Evolutionary conservation across 2,797 vertebrate genomes (phyloP), one percentile per base, ranked within the genome.

Genomic region (Halcyon badia): DNA sequence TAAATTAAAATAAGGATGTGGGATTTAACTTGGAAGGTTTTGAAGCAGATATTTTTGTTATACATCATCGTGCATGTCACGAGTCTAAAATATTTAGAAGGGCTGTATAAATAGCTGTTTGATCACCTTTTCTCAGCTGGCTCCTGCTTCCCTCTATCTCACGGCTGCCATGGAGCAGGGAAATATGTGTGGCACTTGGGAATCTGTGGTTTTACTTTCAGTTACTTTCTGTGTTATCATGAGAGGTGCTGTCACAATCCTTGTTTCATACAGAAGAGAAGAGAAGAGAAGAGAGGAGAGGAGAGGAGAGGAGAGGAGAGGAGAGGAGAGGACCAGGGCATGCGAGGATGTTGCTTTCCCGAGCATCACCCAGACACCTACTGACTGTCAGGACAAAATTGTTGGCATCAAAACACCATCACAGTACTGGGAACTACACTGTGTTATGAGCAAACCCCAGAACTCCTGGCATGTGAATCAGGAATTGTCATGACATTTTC

Each of bases 71-170:
- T 9, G 62, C 22, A 4, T 72, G 73, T 87, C 94, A 90, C 1
- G 1, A 94, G 73, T 24, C 71, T 87, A 68, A 96, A 95, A 93
- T 95, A 89, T 96, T 96, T 96, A 72, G 87, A 94, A 94, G 78
- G 58, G n/a, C 22, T 70, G n/a, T 81, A 66, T 94, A 94, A 96
- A 95, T 89, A 91, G 62, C 58, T 33, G 0, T 35, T 89, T 69
- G 85, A 81, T 71, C 94, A 94, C 89, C 92, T 85, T 94, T 85
- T 54, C 79, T 88, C 56, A 30, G 44, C 76, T 89, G 91, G 91
- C 64, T 83, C 83, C 65, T 31, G 46, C 87, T 83, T 85, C 57
- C 39, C 44, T 60, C 49, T 37, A 1, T 82, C 83, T 56, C 87
- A 61, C 49, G 77, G 66, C 87, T 73, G 64, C 69, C 24, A 20